These are phyloP conservation scores for Nasonia oneida DNA, from an alignment of 2,888 invertebrate genomes.

Conservation along the genomic window DNA sequence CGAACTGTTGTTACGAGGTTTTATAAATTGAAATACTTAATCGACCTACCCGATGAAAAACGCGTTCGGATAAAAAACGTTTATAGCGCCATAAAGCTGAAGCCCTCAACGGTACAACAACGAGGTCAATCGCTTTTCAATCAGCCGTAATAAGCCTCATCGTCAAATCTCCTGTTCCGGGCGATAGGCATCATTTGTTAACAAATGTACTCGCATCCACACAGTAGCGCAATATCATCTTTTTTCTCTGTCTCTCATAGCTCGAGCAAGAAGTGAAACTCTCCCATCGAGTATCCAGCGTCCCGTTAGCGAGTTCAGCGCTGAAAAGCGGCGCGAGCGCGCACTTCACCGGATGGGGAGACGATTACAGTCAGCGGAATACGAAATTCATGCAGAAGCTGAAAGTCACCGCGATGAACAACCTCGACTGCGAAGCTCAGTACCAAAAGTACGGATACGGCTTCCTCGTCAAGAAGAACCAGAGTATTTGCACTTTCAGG, in stretches of 20 bases:
- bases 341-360: conserved; percentile 48
- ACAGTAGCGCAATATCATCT: neutral
- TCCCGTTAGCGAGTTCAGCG: conserved; percentile 31
- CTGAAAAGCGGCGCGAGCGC: conserved; percentile 14
- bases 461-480: conserved; percentile 24
- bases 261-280: conserved; percentile 34
- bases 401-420: neutral
- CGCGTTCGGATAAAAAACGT: too few species aligned
- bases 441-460: conserved; percentile 43
- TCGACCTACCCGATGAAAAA: too few species aligned
- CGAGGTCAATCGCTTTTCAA: neutral
- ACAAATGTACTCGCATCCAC: neutral
- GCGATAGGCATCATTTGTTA: neutral
- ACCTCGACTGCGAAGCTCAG: neutral
- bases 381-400: conserved; percentile 38
- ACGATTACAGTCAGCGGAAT: conserved; percentile 42
- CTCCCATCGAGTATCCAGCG: conserved; percentile 28
- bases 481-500: conserved; percentile 19
- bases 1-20: too few species aligned
- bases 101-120: neutral
- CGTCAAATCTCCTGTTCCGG: neutral
- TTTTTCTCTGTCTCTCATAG: conserved; percentile 9
- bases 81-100: neutral
- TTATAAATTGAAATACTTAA: neutral
- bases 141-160: too few species aligned